These are phyloP conservation scores for Saturnia pavonia DNA, from an alignment of 2,888 invertebrate genomes.

Conservation along the genomic window DNA sequence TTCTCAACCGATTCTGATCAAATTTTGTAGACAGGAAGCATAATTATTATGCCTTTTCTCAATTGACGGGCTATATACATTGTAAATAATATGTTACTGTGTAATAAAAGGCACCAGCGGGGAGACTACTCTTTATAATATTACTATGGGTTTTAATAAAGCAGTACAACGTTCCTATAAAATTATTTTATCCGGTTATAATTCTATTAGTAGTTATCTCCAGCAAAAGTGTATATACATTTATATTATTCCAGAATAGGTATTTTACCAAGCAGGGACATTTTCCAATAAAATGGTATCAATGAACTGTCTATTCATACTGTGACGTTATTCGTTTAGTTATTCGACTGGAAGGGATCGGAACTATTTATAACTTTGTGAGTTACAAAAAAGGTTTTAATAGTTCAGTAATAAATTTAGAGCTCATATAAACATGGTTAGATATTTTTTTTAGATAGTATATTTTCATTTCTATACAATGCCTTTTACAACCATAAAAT, in stretches of 20 bases:
- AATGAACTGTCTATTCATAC: slow-evolving; percentile 3
- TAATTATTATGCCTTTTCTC: too few relatives aligned
- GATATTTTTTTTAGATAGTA: neutral
- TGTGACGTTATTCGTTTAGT: slow-evolving; percentile 8
- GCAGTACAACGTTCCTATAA: neutral
- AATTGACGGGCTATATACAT: too few relatives aligned
- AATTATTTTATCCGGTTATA: neutral
- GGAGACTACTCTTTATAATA: too few relatives aligned
- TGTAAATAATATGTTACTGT: too few relatives aligned
- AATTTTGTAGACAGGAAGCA: too few relatives aligned
- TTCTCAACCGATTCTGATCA: too few relatives aligned
- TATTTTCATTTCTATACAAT: neutral
- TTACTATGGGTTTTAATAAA: too few relatives aligned
- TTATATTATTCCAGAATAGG: neutral
- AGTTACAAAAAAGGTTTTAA: slow-evolving; percentile 4
- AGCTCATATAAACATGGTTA: neutral
- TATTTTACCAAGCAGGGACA: neutral
- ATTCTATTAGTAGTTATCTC: neutral
- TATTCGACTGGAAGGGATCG: slow-evolving; percentile 8
- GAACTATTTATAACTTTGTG: slow-evolving; percentile 14
- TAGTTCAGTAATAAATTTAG: neutral
- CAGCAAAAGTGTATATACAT: neutral
- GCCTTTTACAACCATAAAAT: neutral
- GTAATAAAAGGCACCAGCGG: too few relatives aligned
- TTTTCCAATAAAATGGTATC: slow-evolving; percentile 6